Evolutionary conservation across 2,888 invertebrate species (phyloP).

Genomic region (Dasypolia templi): DNA sequence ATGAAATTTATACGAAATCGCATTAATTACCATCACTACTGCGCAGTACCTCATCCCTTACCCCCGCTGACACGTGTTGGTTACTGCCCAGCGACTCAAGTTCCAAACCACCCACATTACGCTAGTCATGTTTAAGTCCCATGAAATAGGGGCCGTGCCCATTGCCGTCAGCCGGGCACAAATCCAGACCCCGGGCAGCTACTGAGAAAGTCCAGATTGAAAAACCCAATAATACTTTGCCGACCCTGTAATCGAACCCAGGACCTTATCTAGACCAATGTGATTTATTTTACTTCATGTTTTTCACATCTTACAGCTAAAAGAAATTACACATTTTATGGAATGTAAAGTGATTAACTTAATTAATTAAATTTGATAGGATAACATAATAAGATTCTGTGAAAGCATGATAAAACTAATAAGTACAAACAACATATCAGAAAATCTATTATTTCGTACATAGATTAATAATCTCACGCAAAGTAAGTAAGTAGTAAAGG

Average conservation of each 20-base stretch:
- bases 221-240: no score
- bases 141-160: neutral
- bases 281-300: neutral
- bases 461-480: no score
- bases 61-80: no score
- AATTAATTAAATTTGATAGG: neutral
- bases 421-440: slow-evolving; percentile 3
- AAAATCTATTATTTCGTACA: neutral
- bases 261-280: neutral
- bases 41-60: no score
- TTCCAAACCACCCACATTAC: no score
- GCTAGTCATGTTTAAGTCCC: neutral
- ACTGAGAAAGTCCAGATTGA: no score
- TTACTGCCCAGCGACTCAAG: no score
- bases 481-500: no score
- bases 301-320: slow-evolving; percentile 7
- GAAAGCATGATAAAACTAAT: neutral
- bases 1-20: no score
- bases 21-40: no score
- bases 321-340: neutral
- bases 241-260: neutral
- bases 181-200: no score
- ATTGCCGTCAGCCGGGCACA: neutral
- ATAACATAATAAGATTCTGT: slow-evolving; percentile 6
- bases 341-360: slow-evolving; percentile 11